Evolutionary conservation across 2,113 vertebrate genomes (phyloP), one percentile per base, ranked within the genome.

Genomic region (Brienomyrus longianalis): DNA sequence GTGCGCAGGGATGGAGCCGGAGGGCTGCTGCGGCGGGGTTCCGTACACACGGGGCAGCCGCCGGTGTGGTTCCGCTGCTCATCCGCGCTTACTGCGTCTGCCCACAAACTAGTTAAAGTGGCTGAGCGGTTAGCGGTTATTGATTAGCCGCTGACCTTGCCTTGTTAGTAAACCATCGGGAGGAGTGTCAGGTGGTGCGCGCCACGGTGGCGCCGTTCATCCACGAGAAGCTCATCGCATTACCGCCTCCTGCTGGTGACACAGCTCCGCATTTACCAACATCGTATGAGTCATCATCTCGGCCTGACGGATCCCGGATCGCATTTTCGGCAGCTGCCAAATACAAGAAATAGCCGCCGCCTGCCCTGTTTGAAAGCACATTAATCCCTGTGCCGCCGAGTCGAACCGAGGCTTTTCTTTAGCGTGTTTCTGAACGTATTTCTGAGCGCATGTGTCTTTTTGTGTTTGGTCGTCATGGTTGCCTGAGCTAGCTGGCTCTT

Each of bases 401-500:
- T 48, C 5, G 70, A 77, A 77, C 59, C 59, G 80, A 47, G 6
- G 43, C 39, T 54, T 52, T 77, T 31, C 70, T 39, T 35, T 17
- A 77, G 31, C 11, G 11, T 35, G 13, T 31, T 74, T 74, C 13
- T 45, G 54, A 62, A 31, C 31, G 39, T 39, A 39, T 39, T 39
- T 39, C 39, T 39, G 39, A 39, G 19, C 6, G 87, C 23, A 45
- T 66, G 56, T 59, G 54, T 59, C 19, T 62, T 51, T 47, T 43
- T 88, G 5, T 45, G 10, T 88, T 45, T 88, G 35, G 19, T 47
- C 54, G 31, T 35, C 70, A 56, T 48, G 51, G n/a, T 47, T 56
- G 74, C 45, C 51, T 84, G 87, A 90, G 70, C 54, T 77, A 52
- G 90, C 66, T 88, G 88, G 74, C 85, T 89, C 83, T 39, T 10